Percentiles rank a stretch among this genome's conserved stretches.
phyloP scores from a whole-genome alignment of 2,797 vertebrate species.

The Danionella dracula region DNA sequence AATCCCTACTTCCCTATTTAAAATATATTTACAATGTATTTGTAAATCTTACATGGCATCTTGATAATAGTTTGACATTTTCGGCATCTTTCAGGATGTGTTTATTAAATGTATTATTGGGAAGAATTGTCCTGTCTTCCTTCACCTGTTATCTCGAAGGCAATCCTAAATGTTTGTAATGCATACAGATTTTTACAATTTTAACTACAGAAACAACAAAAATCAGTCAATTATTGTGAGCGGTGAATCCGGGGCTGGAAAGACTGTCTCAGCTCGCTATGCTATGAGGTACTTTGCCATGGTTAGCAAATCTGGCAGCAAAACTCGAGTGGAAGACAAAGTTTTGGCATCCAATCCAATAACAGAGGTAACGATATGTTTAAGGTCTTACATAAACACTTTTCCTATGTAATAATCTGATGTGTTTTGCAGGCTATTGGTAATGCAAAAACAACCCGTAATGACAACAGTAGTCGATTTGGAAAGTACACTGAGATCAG shows the following conservation, averaged over 20 bases:
- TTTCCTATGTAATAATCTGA: neutral
- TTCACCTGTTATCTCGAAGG: no score
- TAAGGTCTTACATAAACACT: no score
- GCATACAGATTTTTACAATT: no score
- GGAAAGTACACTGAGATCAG: conserved; percentile 98
- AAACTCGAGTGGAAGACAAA: conserved; percentile 86
- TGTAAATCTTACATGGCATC: no score
- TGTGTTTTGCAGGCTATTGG: conserved; percentile 82
- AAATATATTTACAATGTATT: no score
- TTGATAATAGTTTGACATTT: no score
- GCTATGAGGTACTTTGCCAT: conserved; percentile 96
- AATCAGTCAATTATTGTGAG: conserved; percentile 98
- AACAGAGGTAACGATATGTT: conserved; percentile 82
- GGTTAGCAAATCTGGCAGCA: conserved; percentile 90
- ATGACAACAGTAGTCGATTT: conserved; percentile 98
- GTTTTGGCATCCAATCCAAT: conserved; percentile 94
- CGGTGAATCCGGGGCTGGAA: conserved; percentile 95
- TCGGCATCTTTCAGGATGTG: no score
- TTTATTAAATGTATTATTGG: no score
- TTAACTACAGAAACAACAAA: conserved; percentile 79
- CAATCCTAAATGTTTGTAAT: no score
- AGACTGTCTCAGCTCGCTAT: conserved; percentile 93
- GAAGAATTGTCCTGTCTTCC: no score
- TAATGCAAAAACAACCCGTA: conserved; percentile 97
- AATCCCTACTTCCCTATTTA: no score